A percentile compares a stretch with the other conserved stretches of the same genome.
Conservation (phyloP, 2,888 invertebrate genomes). For the Phlogophora meticulosa region DNA sequence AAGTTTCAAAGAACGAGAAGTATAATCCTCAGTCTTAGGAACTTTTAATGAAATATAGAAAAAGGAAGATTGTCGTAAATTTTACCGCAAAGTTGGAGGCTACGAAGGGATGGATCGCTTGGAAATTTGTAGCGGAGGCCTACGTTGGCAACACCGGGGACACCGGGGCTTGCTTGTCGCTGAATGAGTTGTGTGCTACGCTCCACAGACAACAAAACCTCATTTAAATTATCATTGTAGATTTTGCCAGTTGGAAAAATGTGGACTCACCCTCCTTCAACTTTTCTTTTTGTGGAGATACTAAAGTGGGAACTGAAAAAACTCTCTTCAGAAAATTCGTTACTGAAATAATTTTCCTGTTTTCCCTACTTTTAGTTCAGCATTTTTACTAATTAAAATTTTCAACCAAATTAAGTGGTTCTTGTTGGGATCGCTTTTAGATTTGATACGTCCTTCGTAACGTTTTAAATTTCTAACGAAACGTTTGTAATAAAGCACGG, state of each 20-base stretch:
- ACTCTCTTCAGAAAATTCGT: conserved; percentile 29
- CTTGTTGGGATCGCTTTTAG: conserved; percentile 23
- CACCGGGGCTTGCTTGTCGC: conserved; percentile 38
- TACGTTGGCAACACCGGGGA: conserved; percentile 28
- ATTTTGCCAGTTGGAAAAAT: conserved; percentile 27
- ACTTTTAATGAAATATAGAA: conserved; percentile 80
- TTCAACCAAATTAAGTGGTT: conserved; percentile 19
- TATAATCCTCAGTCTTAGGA: conserved; percentile 73
- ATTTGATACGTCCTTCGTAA: not conserved
- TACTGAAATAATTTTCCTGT: conserved; percentile 40
- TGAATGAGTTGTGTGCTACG: conserved; percentile 57
- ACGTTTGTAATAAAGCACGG: conserved; percentile 24
- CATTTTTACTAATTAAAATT: conserved; percentile 27
- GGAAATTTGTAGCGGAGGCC: conserved; percentile 58
- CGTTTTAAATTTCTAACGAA: conserved; percentile 1
- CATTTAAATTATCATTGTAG: conserved; percentile 49
- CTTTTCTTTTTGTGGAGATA: conserved; percentile 13
- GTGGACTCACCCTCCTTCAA: not conserved
- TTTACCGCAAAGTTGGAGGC: conserved; percentile 70
- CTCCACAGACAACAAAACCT: conserved; percentile 39
- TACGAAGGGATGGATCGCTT: conserved; percentile 59
- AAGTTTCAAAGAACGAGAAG: conserved; percentile 70
- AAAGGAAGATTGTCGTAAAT: conserved; percentile 73
- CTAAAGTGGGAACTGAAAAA: conserved; percentile 3
- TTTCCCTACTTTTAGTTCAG: conserved; percentile 3